These are phyloP conservation scores for Pristionchus entomophagus DNA, from an alignment of 2,888 invertebrate genomes.

Conservation along the genomic window DNA sequence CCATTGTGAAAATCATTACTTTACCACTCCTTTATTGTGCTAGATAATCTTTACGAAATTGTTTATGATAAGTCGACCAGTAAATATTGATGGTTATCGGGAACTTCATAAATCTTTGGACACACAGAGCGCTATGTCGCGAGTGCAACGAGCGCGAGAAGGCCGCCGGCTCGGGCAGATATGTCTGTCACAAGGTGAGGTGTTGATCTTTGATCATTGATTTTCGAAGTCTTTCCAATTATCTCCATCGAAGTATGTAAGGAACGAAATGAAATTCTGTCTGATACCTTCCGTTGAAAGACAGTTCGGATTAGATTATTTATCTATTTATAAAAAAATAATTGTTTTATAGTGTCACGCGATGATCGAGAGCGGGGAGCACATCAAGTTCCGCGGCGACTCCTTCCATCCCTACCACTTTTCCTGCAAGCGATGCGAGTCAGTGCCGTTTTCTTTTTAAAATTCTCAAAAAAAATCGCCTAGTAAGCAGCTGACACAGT, in stretches of 20 bases:
- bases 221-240: too few relatives aligned
- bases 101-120: conserved; percentile 16
- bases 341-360: conserved; percentile 79
- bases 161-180: conserved; percentile 93
- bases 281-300: background rate
- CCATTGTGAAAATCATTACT: too few relatives aligned
- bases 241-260: too few relatives aligned
- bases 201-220: too few relatives aligned
- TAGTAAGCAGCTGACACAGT: too few relatives aligned
- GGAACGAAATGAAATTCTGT: background rate
- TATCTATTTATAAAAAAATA: background rate
- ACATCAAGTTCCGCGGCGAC: conserved; percentile 84
- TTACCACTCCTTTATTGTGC: too few relatives aligned
- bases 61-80: too few relatives aligned
- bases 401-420: conserved; percentile 99
- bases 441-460: conserved; percentile 17
- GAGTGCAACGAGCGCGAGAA: conserved; percentile 96
- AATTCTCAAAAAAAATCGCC: background rate
- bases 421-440: conserved; percentile 86
- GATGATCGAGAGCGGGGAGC: conserved; percentile 79
- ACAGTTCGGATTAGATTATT: background rate
- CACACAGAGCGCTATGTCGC: conserved; percentile 90
- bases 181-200: conserved; percentile 81
- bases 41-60: too few relatives aligned
- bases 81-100: too few relatives aligned